Evolutionary conservation across 1,140 invertebrate species (phyloP), one percentile per base, ranked within the genome.

Genomic region (Bicyclus anynana): DNA sequence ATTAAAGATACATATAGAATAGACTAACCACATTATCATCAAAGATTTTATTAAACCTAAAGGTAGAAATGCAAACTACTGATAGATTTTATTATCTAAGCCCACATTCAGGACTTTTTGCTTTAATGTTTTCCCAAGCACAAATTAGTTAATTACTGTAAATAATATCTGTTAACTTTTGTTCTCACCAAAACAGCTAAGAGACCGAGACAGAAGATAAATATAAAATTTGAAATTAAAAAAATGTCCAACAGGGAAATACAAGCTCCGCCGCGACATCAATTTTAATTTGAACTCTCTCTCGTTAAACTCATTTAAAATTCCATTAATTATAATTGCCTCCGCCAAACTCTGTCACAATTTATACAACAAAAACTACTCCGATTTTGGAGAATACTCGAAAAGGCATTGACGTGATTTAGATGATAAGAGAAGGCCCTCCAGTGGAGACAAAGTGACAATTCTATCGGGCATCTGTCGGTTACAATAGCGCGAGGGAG

Each of bases 391-490:
- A 44, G 40, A 44, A 12, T 44, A 12, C 40, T 44, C 18, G 16
- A 44, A 44, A 44, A 17, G 10, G 40, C 6, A 20, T 2, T 44
- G 7, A 23, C 2, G 7, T 44, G 29, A 33, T 33, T 44, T 53
- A 44, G 35, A 26, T 20, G 49, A 57, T 49, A 44, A 56, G 58
- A 56, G 54, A 61, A 62, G 54, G 52, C 37, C 52, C 54, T 62
- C 33, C 40, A 54, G 37, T 20, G 33, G 23, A 46, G 50, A 62
- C 53, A 62, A 53, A 58, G 50, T 53, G 29, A 62, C 60, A 69
- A 65, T 73, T 21, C 54, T 73, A 73, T 73, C 63, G 10, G 10
- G 58, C 62, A 40, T 33, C 17, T 48, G 69, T 69, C 69, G 62
- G 55, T 60, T 27, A 50, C 53, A 57, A 59, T 40, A 40, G 59